Percentiles rank a stretch among this genome's conserved stretches.
Conservation (phyloP, 1,140 invertebrate genomes). For the Leptopilina boulardi region DNA sequence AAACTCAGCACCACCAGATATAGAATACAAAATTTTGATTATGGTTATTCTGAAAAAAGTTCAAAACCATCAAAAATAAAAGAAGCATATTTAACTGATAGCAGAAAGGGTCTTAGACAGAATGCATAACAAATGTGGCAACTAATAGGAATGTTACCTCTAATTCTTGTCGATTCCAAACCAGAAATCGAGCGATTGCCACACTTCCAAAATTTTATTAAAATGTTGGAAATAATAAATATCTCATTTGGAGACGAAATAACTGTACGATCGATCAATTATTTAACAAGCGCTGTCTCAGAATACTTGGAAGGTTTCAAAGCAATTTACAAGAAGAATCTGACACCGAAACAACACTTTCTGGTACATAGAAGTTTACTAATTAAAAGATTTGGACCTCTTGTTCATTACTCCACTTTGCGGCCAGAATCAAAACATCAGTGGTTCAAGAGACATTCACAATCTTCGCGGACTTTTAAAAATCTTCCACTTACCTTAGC, state of each 20-base stretch:
- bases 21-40: slow-evolving; percentile 20
- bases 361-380: slow-evolving; percentile 37
- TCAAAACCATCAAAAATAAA: slow-evolving; percentile 1
- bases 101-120: background rate
- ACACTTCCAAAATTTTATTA: background rate
- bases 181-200: background rate
- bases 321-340: slow-evolving; percentile 10
- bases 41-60: slow-evolving; percentile 17
- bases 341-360: slow-evolving; percentile 44
- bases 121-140: slow-evolving; percentile 21
- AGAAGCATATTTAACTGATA: background rate
- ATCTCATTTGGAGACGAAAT: background rate
- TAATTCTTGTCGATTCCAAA: background rate
- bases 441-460: slow-evolving; percentile 25
- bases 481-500: slow-evolving; percentile 29
- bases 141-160: background rate
- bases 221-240: background rate
- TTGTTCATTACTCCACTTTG: slow-evolving; percentile 36
- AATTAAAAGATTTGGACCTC: slow-evolving; percentile 34
- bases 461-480: background rate
- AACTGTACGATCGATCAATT: background rate
- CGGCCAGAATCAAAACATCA: slow-evolving; percentile 39
- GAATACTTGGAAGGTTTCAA: slow-evolving; percentile 23
- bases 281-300: background rate
- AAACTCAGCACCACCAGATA: slow-evolving; percentile 21